Base-by-base conservation (phyloP, 64 coral and sea anemone species). In the Catalaphyllia jardinei region DNA sequence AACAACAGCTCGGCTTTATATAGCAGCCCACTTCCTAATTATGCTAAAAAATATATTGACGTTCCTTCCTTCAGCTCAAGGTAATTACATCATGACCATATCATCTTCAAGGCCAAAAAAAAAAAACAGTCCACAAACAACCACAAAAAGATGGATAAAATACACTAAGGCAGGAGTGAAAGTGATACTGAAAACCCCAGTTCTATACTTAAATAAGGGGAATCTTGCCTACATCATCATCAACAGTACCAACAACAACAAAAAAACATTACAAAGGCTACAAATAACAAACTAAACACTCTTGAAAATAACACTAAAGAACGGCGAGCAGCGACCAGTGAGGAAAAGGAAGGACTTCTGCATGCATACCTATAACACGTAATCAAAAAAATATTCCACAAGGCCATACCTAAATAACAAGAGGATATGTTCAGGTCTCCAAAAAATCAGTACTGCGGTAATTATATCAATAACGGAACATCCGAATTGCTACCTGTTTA, bases 301-400 rank as follows among this genome's bases (percentile, higher is more conserved):
- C 4, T 67, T 67, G 63, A 67, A 67, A 67, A 22, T 15, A 57
- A 57, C 54, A 57, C 54, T 57, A 14, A 67, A 19, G 24, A 19
- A 67, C n/a, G 19, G 33, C 33, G 33, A 35, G 33, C 33, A 35
- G 33, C 3, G 33, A 35, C 20, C 22, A 71, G 50, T 52, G 81
- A 85, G 81, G 63, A 69, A 85, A 85, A 50, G 81, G 63, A 85
- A 85, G 81, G 63, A 38, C 62, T 85, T 63, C 61, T 14, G 10
- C 65, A 46, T n/a, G 4, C n/a, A 69, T 69, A 69, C 10, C 65
- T 28, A 39, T 71, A 27, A 85, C 11, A 67, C 12, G 22, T 12
- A 85, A 71, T 67, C 80, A 85, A 85, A 33, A 60, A 81, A 85
- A 65, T 67, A 28, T 50, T 85, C 16, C 62, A 85, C 35, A 84